These are phyloP conservation scores for Hydroisotoma schaefferi DNA, from an alignment of 2,888 invertebrate genomes.

Conservation along the genomic window DNA sequence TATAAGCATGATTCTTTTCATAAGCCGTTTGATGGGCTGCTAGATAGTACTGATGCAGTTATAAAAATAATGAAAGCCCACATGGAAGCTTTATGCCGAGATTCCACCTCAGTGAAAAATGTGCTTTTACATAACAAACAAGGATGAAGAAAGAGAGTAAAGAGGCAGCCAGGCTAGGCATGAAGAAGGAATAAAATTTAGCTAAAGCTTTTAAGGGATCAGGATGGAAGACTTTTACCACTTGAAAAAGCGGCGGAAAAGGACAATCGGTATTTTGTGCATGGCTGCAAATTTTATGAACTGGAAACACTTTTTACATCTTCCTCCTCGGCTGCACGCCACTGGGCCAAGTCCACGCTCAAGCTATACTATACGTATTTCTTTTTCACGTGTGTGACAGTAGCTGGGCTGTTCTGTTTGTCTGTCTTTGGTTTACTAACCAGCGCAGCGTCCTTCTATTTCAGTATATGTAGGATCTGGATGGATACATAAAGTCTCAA, in stretches of 20 bases:
- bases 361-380: neutral
- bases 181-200: conserved; percentile 15
- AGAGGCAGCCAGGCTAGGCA: conserved; percentile 2
- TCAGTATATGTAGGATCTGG: too few species aligned
- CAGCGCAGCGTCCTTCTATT: too few species aligned
- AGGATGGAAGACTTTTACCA: conserved; percentile 5
- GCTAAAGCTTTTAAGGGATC: conserved; percentile 11
- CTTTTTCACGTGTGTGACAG: too few species aligned
- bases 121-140: neutral
- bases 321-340: conserved; percentile 15
- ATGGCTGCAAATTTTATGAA: conserved; percentile 46
- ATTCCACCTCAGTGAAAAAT: neutral
- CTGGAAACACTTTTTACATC: conserved; percentile 44
- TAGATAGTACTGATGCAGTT: too few species aligned
- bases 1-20: too few species aligned
- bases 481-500: neutral
- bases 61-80: too few species aligned
- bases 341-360: neutral
- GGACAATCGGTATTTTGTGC: conserved; percentile 47
- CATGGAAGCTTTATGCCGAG: neutral
- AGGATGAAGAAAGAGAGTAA: neutral
- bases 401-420: too few species aligned
- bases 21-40: too few species aligned
- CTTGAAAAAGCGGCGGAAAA: conserved; percentile 27
- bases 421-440: too few species aligned